phyloP scores from a whole-genome alignment of 2,888 invertebrate genomes.

The Diogma glabrata region DNA sequence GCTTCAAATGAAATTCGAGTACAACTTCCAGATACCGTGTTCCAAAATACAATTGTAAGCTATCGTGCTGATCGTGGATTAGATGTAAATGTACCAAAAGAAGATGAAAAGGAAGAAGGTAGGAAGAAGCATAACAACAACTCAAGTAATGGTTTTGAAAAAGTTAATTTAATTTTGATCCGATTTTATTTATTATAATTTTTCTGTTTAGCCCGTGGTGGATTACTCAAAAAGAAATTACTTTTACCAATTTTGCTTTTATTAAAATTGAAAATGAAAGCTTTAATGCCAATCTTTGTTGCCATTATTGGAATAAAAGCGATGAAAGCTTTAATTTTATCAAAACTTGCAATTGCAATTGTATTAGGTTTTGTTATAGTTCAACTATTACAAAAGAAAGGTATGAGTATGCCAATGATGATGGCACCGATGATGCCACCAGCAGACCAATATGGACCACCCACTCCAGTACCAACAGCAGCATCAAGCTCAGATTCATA shows the following conservation, averaged over 20 bases:
- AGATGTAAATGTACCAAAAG: conserved; percentile 47
- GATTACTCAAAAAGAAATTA: conserved; percentile 72
- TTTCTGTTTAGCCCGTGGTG: conserved; percentile 54
- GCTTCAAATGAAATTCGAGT: conserved; percentile 63
- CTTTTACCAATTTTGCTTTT: conserved; percentile 66
- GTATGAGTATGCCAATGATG: conserved; percentile 59
- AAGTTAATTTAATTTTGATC: too few species aligned
- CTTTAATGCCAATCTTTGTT: conserved; percentile 70
- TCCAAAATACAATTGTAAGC: conserved; percentile 52
- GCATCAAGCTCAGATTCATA: conserved; percentile 65
- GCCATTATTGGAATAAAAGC: conserved; percentile 70
- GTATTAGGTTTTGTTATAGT: conserved; percentile 72
- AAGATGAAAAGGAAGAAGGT: conserved; percentile 29
- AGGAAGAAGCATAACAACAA: too few species aligned
- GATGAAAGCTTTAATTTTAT: conserved; percentile 69
- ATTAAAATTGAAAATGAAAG: conserved; percentile 73
- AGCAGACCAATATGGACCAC: conserved; percentile 38
- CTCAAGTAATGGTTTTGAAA: conserved; percentile 7
- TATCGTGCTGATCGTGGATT: conserved; percentile 56
- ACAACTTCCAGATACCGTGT: conserved; percentile 58
- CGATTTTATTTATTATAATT: conserved; percentile 5
- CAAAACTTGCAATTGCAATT: conserved; percentile 69
- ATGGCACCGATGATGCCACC: conserved; percentile 42
- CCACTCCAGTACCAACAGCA: conserved; percentile 58
- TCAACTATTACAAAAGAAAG: conserved; percentile 69